Evolutionary conservation across 2,888 invertebrate genomes (phyloP).

Genomic region (Habroteleia sp.): DNA sequence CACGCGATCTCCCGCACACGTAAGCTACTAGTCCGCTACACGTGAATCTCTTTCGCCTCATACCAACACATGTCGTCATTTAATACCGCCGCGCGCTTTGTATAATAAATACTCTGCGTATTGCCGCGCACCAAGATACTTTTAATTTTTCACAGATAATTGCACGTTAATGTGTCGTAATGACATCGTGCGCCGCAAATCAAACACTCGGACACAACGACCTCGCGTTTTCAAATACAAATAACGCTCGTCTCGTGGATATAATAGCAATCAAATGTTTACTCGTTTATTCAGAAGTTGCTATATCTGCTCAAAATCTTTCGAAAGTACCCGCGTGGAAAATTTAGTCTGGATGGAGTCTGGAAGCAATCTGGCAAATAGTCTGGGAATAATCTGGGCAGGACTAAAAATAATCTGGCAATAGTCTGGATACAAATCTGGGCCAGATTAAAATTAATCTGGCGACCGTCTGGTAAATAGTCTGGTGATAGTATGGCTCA

Average conservation of each 20-base stretch:
- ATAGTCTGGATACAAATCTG: too few species aligned
- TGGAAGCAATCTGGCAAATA: too few species aligned
- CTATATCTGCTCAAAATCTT: too few species aligned
- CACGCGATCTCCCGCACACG: constrained; percentile 77
- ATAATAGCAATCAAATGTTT: constrained; percentile 2
- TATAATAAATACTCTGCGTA: constrained; percentile 74
- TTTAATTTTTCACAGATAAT: constrained; percentile 77
- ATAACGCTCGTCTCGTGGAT: constrained; percentile 8
- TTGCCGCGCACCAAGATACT: constrained; percentile 71
- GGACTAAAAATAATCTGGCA: too few species aligned
- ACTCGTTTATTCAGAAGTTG: too few species aligned
- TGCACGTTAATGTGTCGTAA: constrained; percentile 64
- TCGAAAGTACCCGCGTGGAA: too few species aligned
- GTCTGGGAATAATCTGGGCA: too few species aligned
- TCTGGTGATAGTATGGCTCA: too few species aligned
- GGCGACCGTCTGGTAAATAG: too few species aligned
- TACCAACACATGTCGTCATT: constrained; percentile 70
- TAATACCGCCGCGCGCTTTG: constrained; percentile 70
- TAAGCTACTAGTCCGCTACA: constrained; percentile 65
- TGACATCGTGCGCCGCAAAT: constrained; percentile 41
- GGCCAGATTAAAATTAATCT: too few species aligned
- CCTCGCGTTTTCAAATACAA: constrained; percentile 12
- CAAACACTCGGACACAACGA: constrained; percentile 15
- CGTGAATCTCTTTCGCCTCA: constrained; percentile 70
- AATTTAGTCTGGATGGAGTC: too few species aligned